Base-by-base conservation (phyloP, 2,888 invertebrate species). In the Cheilosia scutellata region DNA sequence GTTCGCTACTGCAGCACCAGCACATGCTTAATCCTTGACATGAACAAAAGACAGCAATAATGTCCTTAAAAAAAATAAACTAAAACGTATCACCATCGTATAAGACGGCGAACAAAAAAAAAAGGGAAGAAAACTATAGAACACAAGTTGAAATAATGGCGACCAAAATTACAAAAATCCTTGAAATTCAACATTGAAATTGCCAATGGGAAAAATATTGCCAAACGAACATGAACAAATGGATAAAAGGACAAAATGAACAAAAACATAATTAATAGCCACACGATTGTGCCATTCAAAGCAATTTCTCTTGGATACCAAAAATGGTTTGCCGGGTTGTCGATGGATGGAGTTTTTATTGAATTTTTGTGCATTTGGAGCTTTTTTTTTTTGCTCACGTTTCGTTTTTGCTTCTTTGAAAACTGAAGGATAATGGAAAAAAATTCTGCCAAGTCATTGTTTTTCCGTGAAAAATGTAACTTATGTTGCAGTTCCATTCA, bases 251-350 rank as follows among this genome's bases (percentile, higher is more conserved):
- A 60, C 53, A 74, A 72, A 62, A 83, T 27, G 51, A 68, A 25
- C 57, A 70, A 84, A 57, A 82, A 68, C 82, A 77, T 86, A 86
- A 86, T 86, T 86, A 86, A 86, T 86, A 82, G 86, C 86, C 71
- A 62, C 86, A 82, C 86, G 86, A 86, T 86, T 86, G 80, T 86
- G 86, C 86, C 86, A 86, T 86, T 86, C 72, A 72, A 76, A 82
- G 82, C 77, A 57, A 77, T 86, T 86, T 83, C 74, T 83, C 74
- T 68, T 75, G 68, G 74, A 84, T 78, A 68, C 42, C 51, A 5
- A n/a, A 27, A 40, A 66, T 40, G 11, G 47, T 13, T 44, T n/a
- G 7, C n/a, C 7, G 16, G 44, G 16, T 44, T 44, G 11, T 51
- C 27, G 51, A 13, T 51, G 51, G 27, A 25, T 20, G 9, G 9